phyloP scores from a whole-genome alignment of 53 echinoderm and acorn worm genomes.

The Echinarachnius parma region DNA sequence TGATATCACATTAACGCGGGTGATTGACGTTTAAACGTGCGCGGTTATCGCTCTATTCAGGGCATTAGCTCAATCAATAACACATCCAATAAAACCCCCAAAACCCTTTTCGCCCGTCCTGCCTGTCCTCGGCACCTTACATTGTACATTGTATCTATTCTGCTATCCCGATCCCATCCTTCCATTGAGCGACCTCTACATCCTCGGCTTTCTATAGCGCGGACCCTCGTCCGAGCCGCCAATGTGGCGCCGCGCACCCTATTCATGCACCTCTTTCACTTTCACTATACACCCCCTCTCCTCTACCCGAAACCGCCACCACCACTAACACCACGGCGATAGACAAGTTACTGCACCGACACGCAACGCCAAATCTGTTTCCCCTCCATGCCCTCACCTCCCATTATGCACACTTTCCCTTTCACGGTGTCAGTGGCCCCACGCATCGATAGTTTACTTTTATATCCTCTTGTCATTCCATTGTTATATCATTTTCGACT shows the following conservation, averaged over 20 bases:
- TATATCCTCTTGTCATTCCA: constrained; percentile 15
- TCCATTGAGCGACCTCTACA: constrained; percentile 27
- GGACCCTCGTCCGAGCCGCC: no score
- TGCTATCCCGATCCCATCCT: no score
- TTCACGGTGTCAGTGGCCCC: constrained; percentile 1
- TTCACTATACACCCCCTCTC: not conserved
- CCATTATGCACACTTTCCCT: constrained; percentile 26
- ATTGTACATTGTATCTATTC: no score
- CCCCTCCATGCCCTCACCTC: constrained; percentile 4
- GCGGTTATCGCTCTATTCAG: constrained; percentile 40
- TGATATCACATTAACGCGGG: constrained; percentile 40
- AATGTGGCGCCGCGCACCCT: not conserved
- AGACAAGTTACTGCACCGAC: not conserved
- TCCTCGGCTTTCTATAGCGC: not conserved
- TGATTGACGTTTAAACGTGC: constrained; percentile 39
- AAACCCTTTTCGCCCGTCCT: constrained; percentile 9
- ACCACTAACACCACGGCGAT: constrained; percentile 5
- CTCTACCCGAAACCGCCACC: not conserved
- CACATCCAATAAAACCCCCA: no score
- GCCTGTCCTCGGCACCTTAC: not conserved
- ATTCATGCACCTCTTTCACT: not conserved
- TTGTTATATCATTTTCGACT: constrained; percentile 25
- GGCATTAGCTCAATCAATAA: constrained; percentile 31
- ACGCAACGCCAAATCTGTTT: not conserved
- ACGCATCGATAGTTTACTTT: constrained; percentile 21